Evolutionary conservation across 2,113 vertebrate species (phyloP).

Genomic region (Dolichotis patagonum): DNA sequence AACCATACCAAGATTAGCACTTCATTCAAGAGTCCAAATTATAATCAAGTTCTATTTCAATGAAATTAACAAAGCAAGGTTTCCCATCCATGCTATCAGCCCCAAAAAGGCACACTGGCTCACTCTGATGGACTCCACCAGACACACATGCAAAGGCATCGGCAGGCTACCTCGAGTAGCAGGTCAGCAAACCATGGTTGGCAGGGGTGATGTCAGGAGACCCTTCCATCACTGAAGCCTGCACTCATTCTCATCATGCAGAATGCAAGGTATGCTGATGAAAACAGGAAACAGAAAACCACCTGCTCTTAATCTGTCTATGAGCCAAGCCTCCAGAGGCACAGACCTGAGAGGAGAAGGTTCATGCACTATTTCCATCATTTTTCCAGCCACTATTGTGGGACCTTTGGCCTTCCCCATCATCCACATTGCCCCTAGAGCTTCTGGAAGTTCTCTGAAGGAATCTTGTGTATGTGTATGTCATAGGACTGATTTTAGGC

Average conservation of each 20-base stretch:
- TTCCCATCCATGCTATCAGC: slow-evolving; percentile 27
- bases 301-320: neutral
- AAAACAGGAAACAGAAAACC: neutral
- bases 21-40: slow-evolving; percentile 44
- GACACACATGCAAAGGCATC: neutral
- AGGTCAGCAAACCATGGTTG: neutral
- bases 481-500: neutral
- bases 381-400: neutral
- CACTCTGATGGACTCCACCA: neutral
- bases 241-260: neutral
- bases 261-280: neutral
- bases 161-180: neutral
- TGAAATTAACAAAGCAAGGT: neutral
- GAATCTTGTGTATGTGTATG: neutral
- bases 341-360: neutral
- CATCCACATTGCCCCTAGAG: neutral
- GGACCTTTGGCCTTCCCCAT: neutral
- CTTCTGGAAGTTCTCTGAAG: neutral
- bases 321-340: neutral
- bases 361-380: neutral
- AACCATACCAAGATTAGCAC: slow-evolving; percentile 45
- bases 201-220: neutral
- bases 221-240: neutral
- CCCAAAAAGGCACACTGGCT: neutral
- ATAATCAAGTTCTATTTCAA: slow-evolving; percentile 57